Conservation (phyloP, 2,113 vertebrate species). For the Apeltes quadracus region DNA sequence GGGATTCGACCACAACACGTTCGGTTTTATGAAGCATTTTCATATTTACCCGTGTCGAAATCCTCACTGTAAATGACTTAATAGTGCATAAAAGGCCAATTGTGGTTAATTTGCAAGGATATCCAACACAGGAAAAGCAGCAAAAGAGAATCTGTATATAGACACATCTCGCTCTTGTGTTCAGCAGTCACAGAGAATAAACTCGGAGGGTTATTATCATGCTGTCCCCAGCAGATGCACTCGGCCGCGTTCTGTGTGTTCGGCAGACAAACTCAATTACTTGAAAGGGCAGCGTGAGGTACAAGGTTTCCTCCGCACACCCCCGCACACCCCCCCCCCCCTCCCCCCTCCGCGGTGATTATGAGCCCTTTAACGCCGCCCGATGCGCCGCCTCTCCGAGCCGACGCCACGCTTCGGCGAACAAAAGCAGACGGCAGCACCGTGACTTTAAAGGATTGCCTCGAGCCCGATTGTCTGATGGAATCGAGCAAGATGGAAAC, state of each 20-base stretch:
- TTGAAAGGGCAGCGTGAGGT: conserved; percentile 66
- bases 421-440: conserved; percentile 39
- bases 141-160: too few species aligned
- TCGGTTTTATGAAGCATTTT: not conserved
- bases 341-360: conserved; percentile 64
- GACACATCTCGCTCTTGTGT: not conserved
- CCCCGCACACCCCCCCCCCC: too few species aligned
- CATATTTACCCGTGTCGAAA: not conserved
- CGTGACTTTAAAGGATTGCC: conserved; percentile 49
- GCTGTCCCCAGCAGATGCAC: conserved; percentile 27
- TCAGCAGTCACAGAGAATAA: conserved; percentile 20
- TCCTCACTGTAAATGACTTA: not conserved
- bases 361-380: conserved; percentile 57
- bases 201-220: conserved; percentile 27
- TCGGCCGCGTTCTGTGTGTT: conserved; percentile 63
- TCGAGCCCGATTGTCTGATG: conserved; percentile 40
- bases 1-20: not conserved
- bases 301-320: conserved; percentile 57
- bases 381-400: conserved; percentile 47
- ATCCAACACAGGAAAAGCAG: too few species aligned
- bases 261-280: conserved; percentile 75
- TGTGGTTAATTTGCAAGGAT: too few species aligned
- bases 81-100: not conserved
- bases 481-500: conserved; percentile 64
- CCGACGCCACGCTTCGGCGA: conserved; percentile 33